phyloP scores from a whole-genome alignment of 2,113 vertebrate species.

The Mesitornis unicolor region DNA sequence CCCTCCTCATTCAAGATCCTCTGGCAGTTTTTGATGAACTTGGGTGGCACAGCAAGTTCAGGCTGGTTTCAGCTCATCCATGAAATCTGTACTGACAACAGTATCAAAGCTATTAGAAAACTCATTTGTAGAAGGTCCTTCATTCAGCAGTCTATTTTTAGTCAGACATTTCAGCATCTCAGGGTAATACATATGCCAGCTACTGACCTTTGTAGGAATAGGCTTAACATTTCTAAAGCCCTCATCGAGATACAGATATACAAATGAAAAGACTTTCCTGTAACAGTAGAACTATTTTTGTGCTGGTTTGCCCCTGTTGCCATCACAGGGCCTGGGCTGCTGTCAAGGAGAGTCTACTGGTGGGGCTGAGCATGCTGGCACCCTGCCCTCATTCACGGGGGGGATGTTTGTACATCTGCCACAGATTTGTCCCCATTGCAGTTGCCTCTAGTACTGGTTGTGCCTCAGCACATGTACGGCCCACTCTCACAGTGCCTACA shows the following conservation, averaged over 20 bases:
- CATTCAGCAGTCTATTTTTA: conserved; percentile 30
- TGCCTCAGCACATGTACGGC: not conserved
- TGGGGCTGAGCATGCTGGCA: not conserved
- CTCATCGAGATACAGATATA: not conserved
- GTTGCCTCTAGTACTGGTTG: not conserved
- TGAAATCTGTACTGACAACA: conserved; percentile 47
- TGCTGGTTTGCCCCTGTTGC: not conserved
- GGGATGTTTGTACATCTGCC: not conserved
- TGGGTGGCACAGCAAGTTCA: conserved; percentile 43
- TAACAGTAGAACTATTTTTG: not conserved
- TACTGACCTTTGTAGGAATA: not conserved
- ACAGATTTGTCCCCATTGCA: not conserved
- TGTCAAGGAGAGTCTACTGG: not conserved
- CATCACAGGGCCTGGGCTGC: not conserved
- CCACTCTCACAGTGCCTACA: not conserved
- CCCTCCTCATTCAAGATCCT: not conserved
- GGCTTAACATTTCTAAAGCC: not conserved
- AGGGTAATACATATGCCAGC: not conserved
- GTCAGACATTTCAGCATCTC: not conserved
- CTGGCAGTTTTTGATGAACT: conserved; percentile 6
- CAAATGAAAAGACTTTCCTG: not conserved
- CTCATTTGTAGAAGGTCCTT: not conserved
- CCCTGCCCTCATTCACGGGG: not conserved
- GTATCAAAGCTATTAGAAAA: conserved; percentile 42
- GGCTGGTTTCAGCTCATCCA: conserved; percentile 40